Conservation (phyloP, 2,113 vertebrate genomes). For the Pangasianodon hypophthalmus region DNA sequence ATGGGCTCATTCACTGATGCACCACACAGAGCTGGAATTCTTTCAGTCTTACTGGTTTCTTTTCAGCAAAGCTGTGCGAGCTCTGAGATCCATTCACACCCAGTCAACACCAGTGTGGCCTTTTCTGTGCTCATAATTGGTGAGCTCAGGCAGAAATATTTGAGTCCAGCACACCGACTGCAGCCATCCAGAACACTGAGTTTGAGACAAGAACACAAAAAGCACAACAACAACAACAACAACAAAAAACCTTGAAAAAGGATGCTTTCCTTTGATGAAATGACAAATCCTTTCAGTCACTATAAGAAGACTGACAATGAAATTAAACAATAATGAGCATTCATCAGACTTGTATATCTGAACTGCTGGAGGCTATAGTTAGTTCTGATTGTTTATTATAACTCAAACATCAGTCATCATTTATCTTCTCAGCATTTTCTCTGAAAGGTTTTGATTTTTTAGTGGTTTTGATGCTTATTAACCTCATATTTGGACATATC, state of each 20-base stretch:
- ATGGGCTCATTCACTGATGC: conserved; percentile 43
- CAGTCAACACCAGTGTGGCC: conserved; percentile 47
- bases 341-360: neutral
- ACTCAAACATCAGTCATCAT: no score
- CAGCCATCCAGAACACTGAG: conserved; percentile 41
- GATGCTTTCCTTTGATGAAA: neutral
- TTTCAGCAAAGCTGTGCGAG: conserved; percentile 40
- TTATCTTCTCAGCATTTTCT: neutral
- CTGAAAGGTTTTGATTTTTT: neutral
- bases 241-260: neutral
- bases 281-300: conserved; percentile 1
- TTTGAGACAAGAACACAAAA: conserved; percentile 31
- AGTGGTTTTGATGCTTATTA: neutral
- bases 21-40: conserved; percentile 48
- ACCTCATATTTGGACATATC: neutral
- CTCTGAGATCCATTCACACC: conserved; percentile 48
- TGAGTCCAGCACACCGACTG: conserved; percentile 16
- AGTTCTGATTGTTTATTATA: neutral
- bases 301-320: neutral
- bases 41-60: conserved; percentile 43
- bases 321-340: neutral
- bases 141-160: conserved; percentile 57
- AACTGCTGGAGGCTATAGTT: neutral
- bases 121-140: conserved; percentile 48
- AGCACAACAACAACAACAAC: neutral